Base-by-base conservation (phyloP, 2,888 invertebrate species). In the Philereme transversata region DNA sequence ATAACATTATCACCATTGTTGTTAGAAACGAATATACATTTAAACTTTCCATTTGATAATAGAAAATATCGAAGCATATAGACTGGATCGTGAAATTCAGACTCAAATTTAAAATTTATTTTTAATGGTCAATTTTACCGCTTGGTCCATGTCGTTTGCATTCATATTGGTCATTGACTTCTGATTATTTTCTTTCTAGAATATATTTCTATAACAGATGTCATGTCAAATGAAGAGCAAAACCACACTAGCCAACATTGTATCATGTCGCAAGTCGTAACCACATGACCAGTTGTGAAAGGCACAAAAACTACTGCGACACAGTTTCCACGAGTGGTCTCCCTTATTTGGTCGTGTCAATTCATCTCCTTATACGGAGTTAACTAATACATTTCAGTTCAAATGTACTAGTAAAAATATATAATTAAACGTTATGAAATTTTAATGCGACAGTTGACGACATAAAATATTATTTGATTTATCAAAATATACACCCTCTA, bases 271-370 rank as follows among this genome's bases (percentile, higher is more conserved):
- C 65, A 70, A 73, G 76, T 78, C 66, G 77, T 75, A 80, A 76
- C 67, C 65, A 75, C 67, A 65, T 71, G 74, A 67, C 67, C 63
- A 63, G 62, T 70, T 74, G 68, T 64, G 75, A 78, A 78, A 79
- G 74, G 73, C 65, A 77, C 78, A 83, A 83, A 81, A 82, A 82
- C 72, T 71, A 69, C 57, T 65, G 61, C 77, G 86, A 73, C 87
- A 84, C 83, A 83, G 84, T 87, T 88, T 84, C 84, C 87, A 85
- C 85, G 83, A 74, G 74, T 68, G 72, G 65, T 68, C 71, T 69
- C 64, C 88, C 86, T 69, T 86, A 84, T 84, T 83, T 81, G 84
- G 87, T 67, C 69, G 71, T 67, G 71, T 77, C 76, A 74, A 77
- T 77, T 75, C 73, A 64, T 60, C 62, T 64, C 83, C 83, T 69